Conservation (phyloP, 2,113 vertebrate genomes). For the Dasyprocta punctata region DNA sequence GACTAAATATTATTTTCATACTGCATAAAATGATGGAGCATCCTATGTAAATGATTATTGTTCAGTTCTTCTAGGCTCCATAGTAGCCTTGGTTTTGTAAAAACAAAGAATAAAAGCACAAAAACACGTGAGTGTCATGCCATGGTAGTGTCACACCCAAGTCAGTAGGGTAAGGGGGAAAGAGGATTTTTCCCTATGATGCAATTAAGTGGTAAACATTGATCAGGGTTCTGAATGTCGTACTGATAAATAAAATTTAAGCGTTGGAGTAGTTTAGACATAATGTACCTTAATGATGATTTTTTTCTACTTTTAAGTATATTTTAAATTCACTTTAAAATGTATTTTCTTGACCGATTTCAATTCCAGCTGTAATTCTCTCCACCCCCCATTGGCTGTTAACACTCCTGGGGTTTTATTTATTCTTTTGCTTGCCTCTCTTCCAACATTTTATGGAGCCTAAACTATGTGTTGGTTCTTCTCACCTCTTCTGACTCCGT, state of each 20-base stretch:
- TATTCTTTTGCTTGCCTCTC: neutral
- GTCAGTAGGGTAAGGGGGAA: neutral
- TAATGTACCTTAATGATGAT: neutral
- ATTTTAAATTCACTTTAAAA: slow-evolving; percentile 42
- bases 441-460: neutral
- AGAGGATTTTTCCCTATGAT: neutral
- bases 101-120: neutral
- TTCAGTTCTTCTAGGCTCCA: neutral
- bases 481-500: neutral
- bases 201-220: neutral
- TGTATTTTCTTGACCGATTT: slow-evolving; percentile 45
- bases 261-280: slow-evolving; percentile 33
- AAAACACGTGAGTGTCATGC: neutral
- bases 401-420: neutral
- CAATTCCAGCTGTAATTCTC: neutral
- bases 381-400: neutral
- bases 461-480: neutral
- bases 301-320: slow-evolving; percentile 45
- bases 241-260: slow-evolving; percentile 34
- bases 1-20: neutral
- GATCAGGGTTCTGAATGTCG: neutral
- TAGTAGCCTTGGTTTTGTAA: neutral
- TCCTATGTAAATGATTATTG: neutral
- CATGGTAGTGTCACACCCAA: neutral
- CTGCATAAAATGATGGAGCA: neutral